phyloP scores from a whole-genome alignment of 2,113 vertebrate genomes.

The Plestiodon gilberti region DNA sequence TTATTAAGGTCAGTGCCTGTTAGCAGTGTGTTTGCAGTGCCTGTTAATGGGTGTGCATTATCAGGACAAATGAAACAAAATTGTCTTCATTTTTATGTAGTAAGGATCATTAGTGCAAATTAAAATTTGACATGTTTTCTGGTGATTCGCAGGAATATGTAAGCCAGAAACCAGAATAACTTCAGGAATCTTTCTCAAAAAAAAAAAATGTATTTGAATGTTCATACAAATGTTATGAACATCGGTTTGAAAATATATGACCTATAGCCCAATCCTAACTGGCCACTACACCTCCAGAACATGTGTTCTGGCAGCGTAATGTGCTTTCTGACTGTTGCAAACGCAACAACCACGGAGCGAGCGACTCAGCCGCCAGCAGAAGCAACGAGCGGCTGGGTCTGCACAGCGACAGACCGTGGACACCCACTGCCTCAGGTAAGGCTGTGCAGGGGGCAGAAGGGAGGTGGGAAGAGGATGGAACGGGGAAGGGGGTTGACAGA shows the following conservation, averaged over 20 bases:
- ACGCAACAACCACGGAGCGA: too few species aligned
- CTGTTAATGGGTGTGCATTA: background rate
- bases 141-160: background rate
- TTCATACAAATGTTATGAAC: background rate
- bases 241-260: background rate
- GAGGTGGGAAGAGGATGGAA: too few species aligned
- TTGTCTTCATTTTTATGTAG: background rate
- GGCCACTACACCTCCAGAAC: too few species aligned
- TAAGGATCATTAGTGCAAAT: background rate
- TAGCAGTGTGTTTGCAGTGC: background rate
- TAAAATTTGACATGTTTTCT: background rate
- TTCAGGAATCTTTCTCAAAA: background rate
- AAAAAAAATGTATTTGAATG: background rate
- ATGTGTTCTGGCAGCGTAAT: too few species aligned
- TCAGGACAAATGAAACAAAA: background rate
- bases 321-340: too few species aligned
- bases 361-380: too few species aligned
- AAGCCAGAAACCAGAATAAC: background rate
- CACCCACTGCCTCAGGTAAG: too few species aligned
- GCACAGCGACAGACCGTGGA: too few species aligned
- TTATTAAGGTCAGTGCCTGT: background rate
- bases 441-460: too few species aligned
- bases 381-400: too few species aligned
- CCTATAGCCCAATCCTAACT: background rate
- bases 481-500: too few species aligned